A percentile compares a stretch with the other conserved stretches of the same genome.
phyloP scores from a whole-genome alignment of 2,888 invertebrate species.

The Bhutanitis thaidina region DNA sequence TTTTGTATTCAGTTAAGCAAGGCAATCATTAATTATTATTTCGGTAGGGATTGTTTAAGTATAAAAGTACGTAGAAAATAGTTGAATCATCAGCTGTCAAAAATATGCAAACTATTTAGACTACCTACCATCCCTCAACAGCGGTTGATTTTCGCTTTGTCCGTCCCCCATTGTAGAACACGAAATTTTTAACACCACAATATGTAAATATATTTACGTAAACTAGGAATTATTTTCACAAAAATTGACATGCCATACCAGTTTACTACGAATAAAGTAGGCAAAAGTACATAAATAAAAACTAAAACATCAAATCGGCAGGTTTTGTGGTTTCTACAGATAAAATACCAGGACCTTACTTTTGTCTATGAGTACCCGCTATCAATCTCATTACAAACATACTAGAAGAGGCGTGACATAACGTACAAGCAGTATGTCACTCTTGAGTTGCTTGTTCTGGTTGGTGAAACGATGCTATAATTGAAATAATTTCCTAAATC shows the following conservation, averaged over 20 bases:
- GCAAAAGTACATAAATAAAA: conserved; percentile 2
- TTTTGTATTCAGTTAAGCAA: conserved; percentile 22
- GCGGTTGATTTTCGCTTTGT: conserved; percentile 82
- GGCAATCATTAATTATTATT: conserved; percentile 28
- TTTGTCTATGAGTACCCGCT: too few species aligned
- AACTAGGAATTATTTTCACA: conserved; percentile 26
- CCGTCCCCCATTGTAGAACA: conserved; percentile 80
- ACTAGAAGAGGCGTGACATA: too few species aligned
- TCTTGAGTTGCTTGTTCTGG: too few species aligned
- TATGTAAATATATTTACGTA: conserved; percentile 35
- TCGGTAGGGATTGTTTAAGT: conserved; percentile 55
- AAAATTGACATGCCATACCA: conserved; percentile 30
- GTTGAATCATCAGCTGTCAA: conserved; percentile 75
- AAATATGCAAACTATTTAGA: conserved; percentile 31
- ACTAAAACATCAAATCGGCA: conserved; percentile 15
- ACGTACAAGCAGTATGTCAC: too few species aligned
- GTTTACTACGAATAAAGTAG: conserved; percentile 17
- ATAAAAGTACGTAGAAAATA: conserved; percentile 52
- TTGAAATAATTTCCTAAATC: too few species aligned
- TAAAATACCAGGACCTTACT: too few species aligned
- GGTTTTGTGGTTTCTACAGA: conserved; percentile 12
- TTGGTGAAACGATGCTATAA: too few species aligned
- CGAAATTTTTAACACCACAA: conserved; percentile 29
- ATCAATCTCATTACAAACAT: too few species aligned
- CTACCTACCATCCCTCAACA: conserved; percentile 71